Base-by-base conservation (phyloP, 2,888 invertebrate species). In the Elmis aenea region DNA sequence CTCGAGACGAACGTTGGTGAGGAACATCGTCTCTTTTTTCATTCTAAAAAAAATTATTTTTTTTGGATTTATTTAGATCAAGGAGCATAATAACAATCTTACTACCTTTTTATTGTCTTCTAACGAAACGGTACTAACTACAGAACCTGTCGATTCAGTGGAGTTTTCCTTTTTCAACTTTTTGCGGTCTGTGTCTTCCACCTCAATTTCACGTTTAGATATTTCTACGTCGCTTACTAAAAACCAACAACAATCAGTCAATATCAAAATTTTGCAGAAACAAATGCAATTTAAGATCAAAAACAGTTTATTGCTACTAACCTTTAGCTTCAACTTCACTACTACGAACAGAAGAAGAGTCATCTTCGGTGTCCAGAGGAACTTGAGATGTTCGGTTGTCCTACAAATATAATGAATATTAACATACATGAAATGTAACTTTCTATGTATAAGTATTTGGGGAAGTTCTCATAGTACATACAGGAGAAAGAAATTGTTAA, bases 281-380 rank as follows among this genome's bases (percentile, higher is more conserved):
- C 32, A 26, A 21, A 23, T 4, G 12, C 18, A 13, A 13, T 22
- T 30, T 24, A 33, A 25, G 20, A 9, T 16, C n/a, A 11, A 8
- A 32, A 32, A 11, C 12, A 31, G 5, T 11, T 11, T 18, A 30
- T 28, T 11, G 24, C 3, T 26, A 41, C 69, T 70, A 64, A 84
- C 85, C 75, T 74, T 88, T 89, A 72, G 75, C 72, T 67, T 88
- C 88, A 70, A 81, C 80, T 68, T 87, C 88, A 76, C 81, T 85
- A 73, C 83, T 83, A 69, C 83, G 79, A 66, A 86, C 78, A 49
- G 88, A 86, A 62, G 85, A 81, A 60, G 86, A 81, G 76, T 90
- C 89, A 85, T 89, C 89, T 84, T 88, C 89, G 79, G 85, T 77
- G 75, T 87, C 87, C 81, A 87, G 83, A 64, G 83, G 87, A 73